Percentiles rank a stretch among this genome's conserved stretches.
Conservation (phyloP, 2,797 vertebrate genomes). For the Ambastaia sidthimunki region DNA sequence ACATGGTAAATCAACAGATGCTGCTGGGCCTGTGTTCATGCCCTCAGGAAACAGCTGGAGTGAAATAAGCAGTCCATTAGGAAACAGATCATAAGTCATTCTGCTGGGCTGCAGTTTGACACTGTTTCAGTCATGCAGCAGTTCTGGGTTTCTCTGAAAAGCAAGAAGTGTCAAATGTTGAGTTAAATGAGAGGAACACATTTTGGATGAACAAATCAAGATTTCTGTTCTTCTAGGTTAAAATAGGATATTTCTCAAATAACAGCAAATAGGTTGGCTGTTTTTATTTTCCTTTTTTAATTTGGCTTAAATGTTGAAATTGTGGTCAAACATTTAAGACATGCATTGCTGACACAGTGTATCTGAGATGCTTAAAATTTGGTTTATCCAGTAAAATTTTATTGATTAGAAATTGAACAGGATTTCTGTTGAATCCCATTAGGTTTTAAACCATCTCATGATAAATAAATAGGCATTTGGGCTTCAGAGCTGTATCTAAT, state of each 20-base stretch:
- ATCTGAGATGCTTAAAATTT: too few species aligned
- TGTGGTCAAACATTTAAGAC: too few species aligned
- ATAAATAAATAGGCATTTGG: not conserved
- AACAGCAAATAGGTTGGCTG: not conserved
- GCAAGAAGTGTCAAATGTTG: not conserved
- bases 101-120: not conserved
- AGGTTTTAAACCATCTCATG: too few species aligned
- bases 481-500: not conserved
- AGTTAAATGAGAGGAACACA: not conserved
- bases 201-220: not conserved
- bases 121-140: conserved; percentile 13
- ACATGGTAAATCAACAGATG: conserved; percentile 58
- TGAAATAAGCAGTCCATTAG: conserved; percentile 26
- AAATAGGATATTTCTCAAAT: too few species aligned
- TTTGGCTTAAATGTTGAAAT: too few species aligned
- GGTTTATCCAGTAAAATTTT: too few species aligned
- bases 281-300: not conserved
- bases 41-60: conserved; percentile 63
- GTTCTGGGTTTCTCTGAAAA: not conserved
- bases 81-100: conserved; percentile 28
- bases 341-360: too few species aligned
- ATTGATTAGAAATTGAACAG: too few species aligned
- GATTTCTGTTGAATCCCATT: not conserved
- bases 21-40: conserved; percentile 48
- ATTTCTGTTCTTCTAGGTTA: not conserved